phyloP scores from a whole-genome alignment of 2,888 invertebrate genomes.

The Cheilosia grossa region DNA sequence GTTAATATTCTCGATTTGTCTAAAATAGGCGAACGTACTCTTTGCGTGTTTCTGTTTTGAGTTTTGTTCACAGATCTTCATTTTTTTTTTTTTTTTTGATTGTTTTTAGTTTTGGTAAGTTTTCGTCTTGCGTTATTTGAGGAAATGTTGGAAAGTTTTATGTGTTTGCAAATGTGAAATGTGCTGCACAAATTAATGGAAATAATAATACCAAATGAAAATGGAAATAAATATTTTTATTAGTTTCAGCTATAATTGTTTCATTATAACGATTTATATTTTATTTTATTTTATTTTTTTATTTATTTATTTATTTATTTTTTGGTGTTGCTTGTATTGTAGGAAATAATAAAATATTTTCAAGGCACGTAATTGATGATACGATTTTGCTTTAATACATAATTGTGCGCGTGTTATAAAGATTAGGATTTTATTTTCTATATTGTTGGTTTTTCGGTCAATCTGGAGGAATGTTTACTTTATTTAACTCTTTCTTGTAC shows the following conservation, averaged over 20 bases:
- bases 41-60: background rate
- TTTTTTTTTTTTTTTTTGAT: background rate
- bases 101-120: no score
- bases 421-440: background rate
- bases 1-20: constrained; percentile 11
- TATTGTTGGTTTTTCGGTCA: background rate
- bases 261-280: no score
- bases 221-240: background rate
- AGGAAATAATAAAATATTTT: constrained; percentile 20
- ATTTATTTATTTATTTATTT: no score
- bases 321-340: background rate
- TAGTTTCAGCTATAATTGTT: background rate
- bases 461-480: background rate
- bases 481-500: no score
- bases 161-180: background rate
- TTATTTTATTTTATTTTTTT: no score
- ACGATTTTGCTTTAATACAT: background rate
- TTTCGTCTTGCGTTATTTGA: background rate
- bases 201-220: background rate
- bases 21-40: background rate
- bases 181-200: background rate
- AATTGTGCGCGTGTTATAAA: constrained; percentile 2
- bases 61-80: background rate
- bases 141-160: background rate
- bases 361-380: constrained; percentile 48